Percentiles rank a stretch among this genome's conserved stretches.
Conservation (phyloP, 2,797 vertebrate genomes). For the Enteromius unitaeniatus region DNA sequence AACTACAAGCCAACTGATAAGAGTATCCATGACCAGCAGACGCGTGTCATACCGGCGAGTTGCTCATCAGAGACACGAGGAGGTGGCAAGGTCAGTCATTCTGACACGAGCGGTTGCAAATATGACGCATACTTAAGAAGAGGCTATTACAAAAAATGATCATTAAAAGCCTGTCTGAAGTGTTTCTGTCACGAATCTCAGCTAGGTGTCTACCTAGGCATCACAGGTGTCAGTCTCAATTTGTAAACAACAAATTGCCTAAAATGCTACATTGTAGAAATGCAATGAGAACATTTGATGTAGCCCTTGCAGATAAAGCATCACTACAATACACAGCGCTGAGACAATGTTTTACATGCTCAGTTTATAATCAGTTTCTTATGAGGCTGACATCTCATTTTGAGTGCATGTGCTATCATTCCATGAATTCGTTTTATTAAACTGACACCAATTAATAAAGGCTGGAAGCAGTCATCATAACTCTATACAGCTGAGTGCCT, state of each 20-base stretch:
- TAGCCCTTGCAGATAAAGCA: background rate
- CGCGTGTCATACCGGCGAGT: constrained; percentile 6
- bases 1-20: constrained; percentile 8
- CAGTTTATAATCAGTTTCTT: background rate
- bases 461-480: background rate
- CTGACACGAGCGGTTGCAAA: constrained; percentile 11
- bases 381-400: background rate
- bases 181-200: background rate
- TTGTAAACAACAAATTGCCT: background rate
- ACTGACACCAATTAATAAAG: background rate
- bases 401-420: background rate
- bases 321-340: background rate
- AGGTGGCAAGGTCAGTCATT: constrained; percentile 32
- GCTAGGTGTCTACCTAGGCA: background rate
- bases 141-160: background rate
- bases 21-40: constrained; percentile 25
- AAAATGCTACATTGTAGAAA: background rate
- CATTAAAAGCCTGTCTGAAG: background rate
- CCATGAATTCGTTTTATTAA: background rate
- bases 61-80: constrained; percentile 8
- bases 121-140: constrained; percentile 12
- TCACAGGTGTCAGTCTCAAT: background rate
- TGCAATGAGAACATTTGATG: background rate
- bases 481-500: background rate
- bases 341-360: background rate